Base-by-base conservation (phyloP, 2,888 invertebrate genomes). In the Cephus sareptanus region DNA sequence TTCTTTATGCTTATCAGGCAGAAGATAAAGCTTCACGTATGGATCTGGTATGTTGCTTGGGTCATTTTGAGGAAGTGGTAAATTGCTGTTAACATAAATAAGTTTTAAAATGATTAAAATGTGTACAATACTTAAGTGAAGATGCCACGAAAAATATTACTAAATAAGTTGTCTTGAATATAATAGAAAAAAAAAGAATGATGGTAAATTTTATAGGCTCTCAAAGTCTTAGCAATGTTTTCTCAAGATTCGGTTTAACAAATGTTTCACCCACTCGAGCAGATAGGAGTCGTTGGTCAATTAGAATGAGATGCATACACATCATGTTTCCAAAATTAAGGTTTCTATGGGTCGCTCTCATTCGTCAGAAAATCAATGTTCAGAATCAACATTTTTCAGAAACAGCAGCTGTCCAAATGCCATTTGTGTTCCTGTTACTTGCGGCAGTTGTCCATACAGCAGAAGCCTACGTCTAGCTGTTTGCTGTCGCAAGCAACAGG, bases 1-100 rank as follows among this genome's bases (percentile, higher is more conserved):
- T 83, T 97, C 97, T 92, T 96, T 97, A 74, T 96, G 94, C 77
- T 97, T 94, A 77, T 96, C 97, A 0, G 98, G 98, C 80, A 97
- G 92, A 82, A 98, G 92, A 90, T 98, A 97, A 37, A 98, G 91
- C 90, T 98, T 98, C 0, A 98, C 97, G 89, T 98, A 98, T 0
- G 97, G 96, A 92, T 98, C 97, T 1, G 97, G 98, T 87, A 97
- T 95, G 90, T 95, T 97, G 81, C 94, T 94, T 1, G 96, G 96
- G 90, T 97, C 97, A 87, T 96, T 96, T 73, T 95, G 92, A 1
- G 97, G 96, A 37, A 91, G 80, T 56, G 91, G 91, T 86, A 97
- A 94, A 91, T 97, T 95, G 87, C 96, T 96, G 89, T 76, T 89
- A 91, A 81, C 76, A 75, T 79, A 69, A 77, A 75, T 76, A 34